phyloP scores from a whole-genome alignment of 2,113 vertebrate genomes.

The Dinomys branickii region DNA sequence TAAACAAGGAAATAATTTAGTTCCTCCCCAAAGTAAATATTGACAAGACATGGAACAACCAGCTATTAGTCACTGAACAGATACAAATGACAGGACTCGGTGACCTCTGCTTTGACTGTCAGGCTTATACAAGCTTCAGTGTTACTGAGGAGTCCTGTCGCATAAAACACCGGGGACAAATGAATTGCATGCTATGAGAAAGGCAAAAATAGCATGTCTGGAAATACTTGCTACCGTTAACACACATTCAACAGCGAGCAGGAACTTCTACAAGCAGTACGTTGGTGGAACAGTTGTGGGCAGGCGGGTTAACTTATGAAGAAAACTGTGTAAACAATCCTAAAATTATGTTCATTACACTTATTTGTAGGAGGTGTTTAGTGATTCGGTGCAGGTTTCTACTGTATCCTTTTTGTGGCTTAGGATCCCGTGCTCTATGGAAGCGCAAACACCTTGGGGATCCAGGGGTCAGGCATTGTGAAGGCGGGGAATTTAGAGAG shows the following conservation, averaged over 20 bases:
- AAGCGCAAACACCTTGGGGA: not conserved
- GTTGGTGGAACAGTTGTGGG: not conserved
- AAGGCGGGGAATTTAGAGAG: constrained; percentile 11
- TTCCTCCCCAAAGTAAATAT: constrained; percentile 78
- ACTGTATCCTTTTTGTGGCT: not conserved
- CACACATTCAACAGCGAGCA: not conserved
- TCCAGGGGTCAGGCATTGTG: not conserved
- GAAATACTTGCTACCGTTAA: constrained; percentile 26
- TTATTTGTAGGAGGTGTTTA: not conserved
- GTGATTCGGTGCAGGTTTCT: not conserved
- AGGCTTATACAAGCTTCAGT: constrained; percentile 8
- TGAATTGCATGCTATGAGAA: not conserved
- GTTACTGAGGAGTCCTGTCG: constrained; percentile 30
- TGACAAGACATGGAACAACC: constrained; percentile 59
- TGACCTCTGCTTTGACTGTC: constrained; percentile 64
- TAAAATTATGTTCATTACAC: not conserved
- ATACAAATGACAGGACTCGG: constrained; percentile 36
- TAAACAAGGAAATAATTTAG: constrained; percentile 81
- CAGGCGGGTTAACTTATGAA: not conserved
- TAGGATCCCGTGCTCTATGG: not conserved
- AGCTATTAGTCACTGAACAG: constrained; percentile 38
- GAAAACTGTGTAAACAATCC: not conserved
- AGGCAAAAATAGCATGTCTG: constrained; percentile 9
- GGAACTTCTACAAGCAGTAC: not conserved
- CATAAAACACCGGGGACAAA: constrained; percentile 27